These are phyloP conservation scores for Oreochromis niloticus DNA, from an alignment of 2,113 vertebrate species.

Conservation along the genomic window DNA sequence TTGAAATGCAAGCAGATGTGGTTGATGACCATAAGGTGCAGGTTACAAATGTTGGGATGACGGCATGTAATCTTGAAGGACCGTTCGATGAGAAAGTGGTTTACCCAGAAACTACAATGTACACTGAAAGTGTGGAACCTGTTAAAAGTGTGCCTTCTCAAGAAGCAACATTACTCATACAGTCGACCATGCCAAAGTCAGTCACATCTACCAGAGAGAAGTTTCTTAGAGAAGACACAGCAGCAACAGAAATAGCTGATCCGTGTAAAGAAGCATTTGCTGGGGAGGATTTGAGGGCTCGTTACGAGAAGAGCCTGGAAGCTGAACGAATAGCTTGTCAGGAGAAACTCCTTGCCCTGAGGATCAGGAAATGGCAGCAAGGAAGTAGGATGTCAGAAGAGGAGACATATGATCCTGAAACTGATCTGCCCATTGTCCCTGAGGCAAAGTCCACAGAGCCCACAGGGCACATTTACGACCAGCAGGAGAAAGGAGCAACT, in stretches of 20 bases:
- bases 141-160: not conserved
- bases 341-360: constrained; percentile 61
- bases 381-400: constrained; percentile 47
- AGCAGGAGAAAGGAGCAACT: not conserved
- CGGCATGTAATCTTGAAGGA: not conserved
- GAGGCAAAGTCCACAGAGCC: constrained; percentile 18
- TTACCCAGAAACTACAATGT: not conserved
- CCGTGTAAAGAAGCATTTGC: constrained; percentile 12
- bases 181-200: constrained; percentile 36
- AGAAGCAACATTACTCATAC: constrained; percentile 10
- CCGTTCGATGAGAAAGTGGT: not conserved
- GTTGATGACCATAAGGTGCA: constrained; percentile 7
- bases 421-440: not conserved
- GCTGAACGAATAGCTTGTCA: constrained; percentile 60
- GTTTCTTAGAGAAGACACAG: constrained; percentile 22
- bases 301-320: constrained; percentile 61
- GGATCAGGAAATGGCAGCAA: constrained; percentile 69
- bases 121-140: constrained; percentile 12
- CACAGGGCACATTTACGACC: not conserved
- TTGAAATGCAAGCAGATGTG: constrained; percentile 9
- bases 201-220: constrained; percentile 22
- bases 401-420: constrained; percentile 25
- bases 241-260: not conserved
- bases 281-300: constrained; percentile 36
- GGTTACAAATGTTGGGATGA: not conserved